phyloP scores from a whole-genome alignment of 2,797 vertebrate species.

The Neosilurus mollespiculum region DNA sequence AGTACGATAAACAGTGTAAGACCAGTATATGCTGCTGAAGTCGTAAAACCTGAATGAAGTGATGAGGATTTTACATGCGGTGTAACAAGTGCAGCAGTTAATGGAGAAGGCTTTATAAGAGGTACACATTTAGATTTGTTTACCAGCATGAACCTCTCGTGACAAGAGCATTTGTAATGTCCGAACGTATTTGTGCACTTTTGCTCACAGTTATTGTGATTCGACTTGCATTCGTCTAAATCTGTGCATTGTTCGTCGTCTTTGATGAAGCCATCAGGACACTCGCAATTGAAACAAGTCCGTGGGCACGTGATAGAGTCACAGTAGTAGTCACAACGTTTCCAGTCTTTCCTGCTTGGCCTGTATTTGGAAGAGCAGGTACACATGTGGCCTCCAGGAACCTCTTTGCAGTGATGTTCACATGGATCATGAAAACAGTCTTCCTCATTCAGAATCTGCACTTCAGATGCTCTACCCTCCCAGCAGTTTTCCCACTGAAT shows the following conservation, averaged over 20 bases:
- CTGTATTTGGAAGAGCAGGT: constrained; percentile 63
- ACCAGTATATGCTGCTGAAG: constrained; percentile 53
- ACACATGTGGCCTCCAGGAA: constrained; percentile 74
- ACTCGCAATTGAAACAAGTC: constrained; percentile 26
- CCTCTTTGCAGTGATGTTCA: constrained; percentile 69
- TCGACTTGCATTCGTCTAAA: no score
- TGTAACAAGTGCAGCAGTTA: no score
- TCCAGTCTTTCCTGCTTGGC: constrained; percentile 20
- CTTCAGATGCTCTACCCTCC: not conserved
- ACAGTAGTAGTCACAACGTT: constrained; percentile 59
- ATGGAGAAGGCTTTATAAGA: no score
- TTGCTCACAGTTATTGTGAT: no score
- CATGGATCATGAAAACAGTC: constrained; percentile 64
- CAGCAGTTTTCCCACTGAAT: constrained; percentile 56
- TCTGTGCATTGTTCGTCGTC: constrained; percentile 22
- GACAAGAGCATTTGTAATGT: no score
- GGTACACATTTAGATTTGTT: no score
- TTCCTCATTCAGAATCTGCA: not conserved
- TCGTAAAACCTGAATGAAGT: not conserved
- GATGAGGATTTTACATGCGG: no score
- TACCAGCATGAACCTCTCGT: no score
- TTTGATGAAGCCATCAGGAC: constrained; percentile 57
- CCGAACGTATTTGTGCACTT: no score
- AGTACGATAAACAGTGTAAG: constrained; percentile 55
- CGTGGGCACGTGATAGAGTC: constrained; percentile 41